A percentile compares a stretch with the other conserved stretches of the same genome.
These are phyloP conservation scores for Xiphophorus maculatus DNA, from an alignment of 2,113 vertebrate species.

Conservation along the genomic window DNA sequence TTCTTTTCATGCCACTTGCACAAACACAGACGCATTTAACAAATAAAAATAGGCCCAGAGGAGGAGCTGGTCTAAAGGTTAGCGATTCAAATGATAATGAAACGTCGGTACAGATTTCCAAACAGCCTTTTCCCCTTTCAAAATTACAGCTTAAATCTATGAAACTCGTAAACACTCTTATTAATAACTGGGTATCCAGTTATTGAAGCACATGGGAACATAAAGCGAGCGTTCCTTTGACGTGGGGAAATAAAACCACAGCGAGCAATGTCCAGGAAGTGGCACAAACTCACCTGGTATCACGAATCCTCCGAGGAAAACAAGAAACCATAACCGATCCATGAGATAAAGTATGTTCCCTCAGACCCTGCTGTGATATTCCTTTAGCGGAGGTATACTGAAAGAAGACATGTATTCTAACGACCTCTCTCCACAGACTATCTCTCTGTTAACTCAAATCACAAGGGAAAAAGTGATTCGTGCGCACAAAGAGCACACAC, in stretches of 20 bases:
- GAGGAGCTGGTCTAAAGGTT: background rate
- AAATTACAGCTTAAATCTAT: background rate
- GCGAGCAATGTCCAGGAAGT: conserved; percentile 33
- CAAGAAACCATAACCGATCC: conserved; percentile 63
- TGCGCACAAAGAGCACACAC: conserved; percentile 26
- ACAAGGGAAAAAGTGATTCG: too few species aligned
- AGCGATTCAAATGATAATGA: background rate
- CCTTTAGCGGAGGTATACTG: background rate
- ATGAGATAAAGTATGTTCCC: conserved; percentile 32
- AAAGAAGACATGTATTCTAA: background rate
- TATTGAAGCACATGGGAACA: background rate
- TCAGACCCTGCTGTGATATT: conserved; percentile 6
- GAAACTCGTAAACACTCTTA: background rate
- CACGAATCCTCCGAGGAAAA: conserved; percentile 64
- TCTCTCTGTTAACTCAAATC: background rate
- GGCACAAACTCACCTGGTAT: conserved; percentile 70
- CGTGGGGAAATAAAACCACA: background rate
- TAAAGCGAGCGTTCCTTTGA: background rate
- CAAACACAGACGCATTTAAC: too few species aligned
- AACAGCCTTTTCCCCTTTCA: too few species aligned
- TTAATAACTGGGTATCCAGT: background rate
- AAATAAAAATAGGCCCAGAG: too few species aligned
- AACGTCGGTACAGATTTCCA: background rate
- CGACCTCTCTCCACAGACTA: background rate
- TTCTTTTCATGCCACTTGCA: too few species aligned